phyloP scores from a whole-genome alignment of 2,888 invertebrate genomes.

The Saturnia pavonia region DNA sequence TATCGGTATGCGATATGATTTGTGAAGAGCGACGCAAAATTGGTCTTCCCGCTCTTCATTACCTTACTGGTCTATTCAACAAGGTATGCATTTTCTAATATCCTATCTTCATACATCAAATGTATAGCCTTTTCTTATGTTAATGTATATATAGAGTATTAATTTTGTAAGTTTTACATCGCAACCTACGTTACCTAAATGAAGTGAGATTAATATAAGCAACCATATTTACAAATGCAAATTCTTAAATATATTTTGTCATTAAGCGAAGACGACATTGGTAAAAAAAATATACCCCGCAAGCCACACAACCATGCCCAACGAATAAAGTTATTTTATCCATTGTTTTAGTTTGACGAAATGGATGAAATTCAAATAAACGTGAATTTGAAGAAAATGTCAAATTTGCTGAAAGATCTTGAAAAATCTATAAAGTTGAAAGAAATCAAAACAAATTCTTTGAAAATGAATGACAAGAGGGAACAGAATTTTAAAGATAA shows the following conservation, averaged over 20 bases:
- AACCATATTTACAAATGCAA: background rate
- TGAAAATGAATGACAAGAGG: background rate
- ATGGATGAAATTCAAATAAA: conserved; percentile 16
- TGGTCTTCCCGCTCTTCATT: conserved; percentile 23
- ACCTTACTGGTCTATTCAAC: conserved; percentile 16
- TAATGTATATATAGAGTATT: too few relatives aligned
- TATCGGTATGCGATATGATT: conserved; percentile 23
- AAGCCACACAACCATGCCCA: background rate
- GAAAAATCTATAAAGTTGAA: conserved; percentile 12
- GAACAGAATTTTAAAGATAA: background rate
- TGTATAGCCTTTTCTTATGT: too few relatives aligned
- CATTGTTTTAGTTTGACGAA: conserved; percentile 11
- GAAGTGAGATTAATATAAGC: background rate
- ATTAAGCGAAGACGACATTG: background rate
- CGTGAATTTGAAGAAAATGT: conserved; percentile 8
- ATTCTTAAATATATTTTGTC: background rate
- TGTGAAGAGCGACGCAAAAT: conserved; percentile 20
- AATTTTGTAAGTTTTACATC: background rate
- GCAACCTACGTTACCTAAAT: background rate
- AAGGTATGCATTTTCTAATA: conserved; percentile 16
- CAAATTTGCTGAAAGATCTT: conserved; percentile 11
- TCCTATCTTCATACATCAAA: too few relatives aligned
- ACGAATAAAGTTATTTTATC: background rate
- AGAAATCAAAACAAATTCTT: conserved; percentile 4
- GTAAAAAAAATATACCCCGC: background rate